These are phyloP conservation scores for Macrotis lagotis DNA, from an alignment of 2,113 vertebrate species.

Conservation along the genomic window DNA sequence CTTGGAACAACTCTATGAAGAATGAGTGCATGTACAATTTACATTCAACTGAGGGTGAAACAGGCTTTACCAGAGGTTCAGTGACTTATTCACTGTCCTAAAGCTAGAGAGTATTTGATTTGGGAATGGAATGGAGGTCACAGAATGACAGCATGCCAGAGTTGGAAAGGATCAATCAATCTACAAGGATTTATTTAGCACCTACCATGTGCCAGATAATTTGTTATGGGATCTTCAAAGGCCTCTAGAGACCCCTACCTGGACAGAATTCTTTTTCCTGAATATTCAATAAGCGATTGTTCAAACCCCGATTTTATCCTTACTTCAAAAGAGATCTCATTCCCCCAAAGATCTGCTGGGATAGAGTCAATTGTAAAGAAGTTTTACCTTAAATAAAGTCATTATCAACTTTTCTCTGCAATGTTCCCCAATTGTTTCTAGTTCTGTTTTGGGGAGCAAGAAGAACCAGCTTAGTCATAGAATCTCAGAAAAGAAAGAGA, in stretches of 20 bases:
- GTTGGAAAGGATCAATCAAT: too few relatives aligned
- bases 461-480: too few relatives aligned
- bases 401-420: neutral
- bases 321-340: neutral
- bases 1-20: neutral
- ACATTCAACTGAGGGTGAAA: neutral
- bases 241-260: neutral
- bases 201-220: rapidly evolving
- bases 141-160: neutral
- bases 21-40: neutral
- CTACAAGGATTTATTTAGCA: rapidly evolving
- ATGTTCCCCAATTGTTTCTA: neutral
- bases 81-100: neutral
- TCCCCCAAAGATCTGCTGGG: neutral
- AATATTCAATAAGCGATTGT: neutral
- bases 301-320: neutral
- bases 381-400: neutral
- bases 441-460: neutral
- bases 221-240: neutral
- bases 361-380: too few relatives aligned
- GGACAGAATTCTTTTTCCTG: neutral
- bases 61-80: neutral
- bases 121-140: neutral
- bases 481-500: too few relatives aligned
- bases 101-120: neutral